Evolutionary conservation across 1,140 invertebrate species (phyloP).

Genomic region (Ruditapes philippinarum): DNA sequence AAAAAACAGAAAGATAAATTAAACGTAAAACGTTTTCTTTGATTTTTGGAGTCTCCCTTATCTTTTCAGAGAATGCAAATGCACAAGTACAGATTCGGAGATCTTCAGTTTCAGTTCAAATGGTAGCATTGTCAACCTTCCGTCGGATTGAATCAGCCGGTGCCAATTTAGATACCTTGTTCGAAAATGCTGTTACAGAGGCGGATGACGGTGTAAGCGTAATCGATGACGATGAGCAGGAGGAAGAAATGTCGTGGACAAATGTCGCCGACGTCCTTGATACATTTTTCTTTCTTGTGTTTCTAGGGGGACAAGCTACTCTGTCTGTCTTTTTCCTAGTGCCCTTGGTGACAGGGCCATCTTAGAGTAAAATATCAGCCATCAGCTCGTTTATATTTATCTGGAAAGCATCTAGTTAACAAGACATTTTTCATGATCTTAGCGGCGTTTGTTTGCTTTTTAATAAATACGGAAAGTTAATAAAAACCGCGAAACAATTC

Average conservation of each 20-base stretch:
- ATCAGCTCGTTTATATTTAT: not conserved
- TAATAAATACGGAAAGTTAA: no score
- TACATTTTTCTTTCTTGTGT: conserved; percentile 46
- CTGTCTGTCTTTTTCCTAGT: conserved; percentile 47
- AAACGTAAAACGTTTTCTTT: no score
- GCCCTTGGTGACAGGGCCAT: not conserved
- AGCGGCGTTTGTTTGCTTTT: no score
- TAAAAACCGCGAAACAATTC: no score
- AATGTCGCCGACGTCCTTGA: not conserved
- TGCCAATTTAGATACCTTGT: not conserved
- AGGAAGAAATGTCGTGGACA: not conserved
- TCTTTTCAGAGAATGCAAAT: not conserved
- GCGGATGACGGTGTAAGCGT: no score
- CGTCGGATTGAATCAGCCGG: not conserved
- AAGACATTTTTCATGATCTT: no score
- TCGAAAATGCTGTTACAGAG: not conserved
- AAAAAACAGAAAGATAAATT: no score
- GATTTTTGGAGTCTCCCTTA: no score
- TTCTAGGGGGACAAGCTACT: conserved; percentile 22
- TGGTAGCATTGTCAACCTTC: not conserved
- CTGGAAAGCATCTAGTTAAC: not conserved
- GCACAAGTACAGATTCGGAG: not conserved
- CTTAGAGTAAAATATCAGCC: not conserved
- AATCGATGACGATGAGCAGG: not conserved
- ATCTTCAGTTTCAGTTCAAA: not conserved